These are phyloP conservation scores for Esox lucius DNA, from an alignment of 2,797 vertebrate species.

Conservation along the genomic window DNA sequence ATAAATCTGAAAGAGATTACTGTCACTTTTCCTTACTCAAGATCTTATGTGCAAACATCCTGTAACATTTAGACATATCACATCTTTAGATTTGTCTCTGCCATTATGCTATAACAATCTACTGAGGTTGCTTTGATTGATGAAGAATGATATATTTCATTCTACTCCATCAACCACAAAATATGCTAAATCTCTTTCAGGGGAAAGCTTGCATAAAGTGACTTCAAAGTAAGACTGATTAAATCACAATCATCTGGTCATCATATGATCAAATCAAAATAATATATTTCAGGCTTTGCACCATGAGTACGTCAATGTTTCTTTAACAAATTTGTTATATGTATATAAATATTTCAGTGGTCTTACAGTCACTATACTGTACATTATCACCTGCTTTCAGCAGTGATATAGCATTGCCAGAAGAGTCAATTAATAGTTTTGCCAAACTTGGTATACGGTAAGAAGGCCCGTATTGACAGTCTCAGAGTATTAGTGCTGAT, in stretches of 20 bases:
- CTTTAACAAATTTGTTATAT: conserved; percentile 20
- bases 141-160: conserved; percentile 9
- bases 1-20: conserved; percentile 7
- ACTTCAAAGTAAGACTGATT: conserved; percentile 43
- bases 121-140: neutral
- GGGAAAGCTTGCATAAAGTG: conserved; percentile 45
- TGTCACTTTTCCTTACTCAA: conserved; percentile 1
- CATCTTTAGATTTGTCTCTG: conserved; percentile 22
- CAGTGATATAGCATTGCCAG: neutral
- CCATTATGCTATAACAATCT: neutral
- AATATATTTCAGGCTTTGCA: neutral
- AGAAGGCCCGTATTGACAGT: neutral
- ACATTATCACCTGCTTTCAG: neutral
- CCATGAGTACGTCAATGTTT: neutral
- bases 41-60: conserved; percentile 46
- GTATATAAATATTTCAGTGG: conserved; percentile 14
- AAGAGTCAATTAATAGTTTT: neutral
- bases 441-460: neutral
- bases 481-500: neutral
- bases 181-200: conserved; percentile 23
- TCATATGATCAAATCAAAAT: conserved; percentile 1
- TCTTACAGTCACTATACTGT: conserved; percentile 8
- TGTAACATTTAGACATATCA: neutral
- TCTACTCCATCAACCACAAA: conserved; percentile 9
- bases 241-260: conserved; percentile 21